Base-by-base conservation (phyloP, 1,140 invertebrate genomes). In the Drosophila triauraria region DNA sequence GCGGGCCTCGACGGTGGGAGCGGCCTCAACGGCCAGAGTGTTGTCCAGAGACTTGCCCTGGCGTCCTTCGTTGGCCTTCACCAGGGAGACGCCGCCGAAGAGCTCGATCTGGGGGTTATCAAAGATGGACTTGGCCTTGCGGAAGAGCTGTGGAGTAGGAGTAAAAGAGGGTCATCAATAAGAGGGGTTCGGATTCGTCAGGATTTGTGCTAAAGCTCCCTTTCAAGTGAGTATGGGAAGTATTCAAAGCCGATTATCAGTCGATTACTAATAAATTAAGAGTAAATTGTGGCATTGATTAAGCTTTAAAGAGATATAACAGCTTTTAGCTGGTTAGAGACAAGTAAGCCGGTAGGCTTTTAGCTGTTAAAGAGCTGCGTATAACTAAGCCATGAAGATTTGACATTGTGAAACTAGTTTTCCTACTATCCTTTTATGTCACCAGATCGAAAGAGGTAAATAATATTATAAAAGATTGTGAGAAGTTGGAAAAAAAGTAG, bases 41-140 rank as follows among this genome's bases (percentile, higher is more conserved):
- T 93, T 77, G 59, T 91, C 86, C 50, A 93, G 40, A 4, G 92
- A 91, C 70, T 93, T 93, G 10, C 93, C 91, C 64, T 91, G 91
- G 58, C 92, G 88, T 58, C 81, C 90, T 50, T 93, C 88, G 6
- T 83, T 81, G 44, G 94, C 93, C 91, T 94, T 95, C 60, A 95
- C 93, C 25, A 96, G 76, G 5, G 93, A 94, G 15, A 95, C 91
- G 40, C 95, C 95, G 48, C 93, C 93, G 47, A 94, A 91, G 35
- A 95, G 65, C 60, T 95, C 94, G 50, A 95, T 92, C 71, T 84
- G 94, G 51, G 95, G 94, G 80, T 94, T 94, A 35, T 94, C 93
- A 80, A 96, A 95, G 85, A 95, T 94, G n/a, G 94, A 94, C 80
- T 94, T 94, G 5, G 94, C 94, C 75, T 93, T 94, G 32, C 95